Conservation (phyloP, 2,888 invertebrate genomes). For the Lithophane leautieri region DNA sequence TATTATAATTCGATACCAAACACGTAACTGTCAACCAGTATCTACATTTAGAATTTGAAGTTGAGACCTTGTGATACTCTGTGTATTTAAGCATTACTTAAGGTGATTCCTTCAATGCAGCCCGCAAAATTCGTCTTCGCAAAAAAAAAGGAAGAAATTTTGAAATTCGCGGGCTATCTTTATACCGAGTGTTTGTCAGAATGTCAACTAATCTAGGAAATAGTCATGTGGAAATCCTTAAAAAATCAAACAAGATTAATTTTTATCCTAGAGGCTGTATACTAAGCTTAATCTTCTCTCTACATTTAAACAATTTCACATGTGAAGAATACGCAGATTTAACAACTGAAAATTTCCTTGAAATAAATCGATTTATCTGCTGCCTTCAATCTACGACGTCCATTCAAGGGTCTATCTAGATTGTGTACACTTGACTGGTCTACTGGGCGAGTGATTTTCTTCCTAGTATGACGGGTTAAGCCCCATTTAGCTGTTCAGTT, state of each 20-base stretch:
- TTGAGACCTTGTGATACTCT: not conserved
- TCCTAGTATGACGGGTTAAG: constrained; percentile 9
- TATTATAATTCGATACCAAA: not conserved
- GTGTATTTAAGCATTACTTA: not conserved
- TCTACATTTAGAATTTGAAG: not conserved
- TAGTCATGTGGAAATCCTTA: not conserved
- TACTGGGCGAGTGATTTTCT: constrained; percentile 8
- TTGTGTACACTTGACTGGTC: constrained; percentile 11
- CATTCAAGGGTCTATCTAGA: constrained; percentile 21
- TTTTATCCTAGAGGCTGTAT: not conserved
- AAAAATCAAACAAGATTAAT: not conserved
- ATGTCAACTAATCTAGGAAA: not conserved
- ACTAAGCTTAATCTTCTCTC: not conserved
- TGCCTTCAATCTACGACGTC: constrained; percentile 10
- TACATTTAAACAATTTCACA: not conserved
- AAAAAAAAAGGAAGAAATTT: too few relatives aligned
- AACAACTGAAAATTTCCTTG: constrained; percentile 8
- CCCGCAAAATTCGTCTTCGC: not conserved
- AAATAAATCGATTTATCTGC: constrained; percentile 18
- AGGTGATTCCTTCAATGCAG: not conserved
- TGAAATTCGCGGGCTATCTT: not conserved
- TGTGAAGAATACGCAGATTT: not conserved
- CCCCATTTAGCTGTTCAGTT: constrained; percentile 6
- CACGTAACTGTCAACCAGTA: not conserved
- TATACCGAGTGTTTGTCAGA: not conserved